These are phyloP conservation scores for Aeoliscus strigatus DNA, from an alignment of 2,797 vertebrate species.

Conservation along the genomic window DNA sequence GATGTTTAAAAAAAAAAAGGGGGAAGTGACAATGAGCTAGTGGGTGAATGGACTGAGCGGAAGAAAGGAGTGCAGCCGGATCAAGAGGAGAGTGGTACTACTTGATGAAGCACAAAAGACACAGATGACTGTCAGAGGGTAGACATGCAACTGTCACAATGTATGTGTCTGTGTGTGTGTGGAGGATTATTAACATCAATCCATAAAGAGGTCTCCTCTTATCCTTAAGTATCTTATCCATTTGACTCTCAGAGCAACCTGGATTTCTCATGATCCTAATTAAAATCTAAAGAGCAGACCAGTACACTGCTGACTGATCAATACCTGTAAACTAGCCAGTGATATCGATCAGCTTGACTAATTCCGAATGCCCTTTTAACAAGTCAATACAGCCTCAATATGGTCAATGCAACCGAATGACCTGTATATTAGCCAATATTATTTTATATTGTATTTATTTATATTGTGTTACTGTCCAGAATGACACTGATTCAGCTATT, in stretches of 20 bases:
- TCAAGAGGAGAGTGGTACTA: conserved; percentile 10
- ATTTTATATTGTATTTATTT: too few species aligned
- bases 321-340: conserved; percentile 11
- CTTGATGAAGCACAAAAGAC: conserved; percentile 11
- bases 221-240: conserved; percentile 2
- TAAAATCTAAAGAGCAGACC: background rate
- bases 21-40: conserved; percentile 34
- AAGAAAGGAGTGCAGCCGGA: conserved; percentile 33
- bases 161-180: too few species aligned
- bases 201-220: background rate
- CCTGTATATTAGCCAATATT: conserved; percentile 1
- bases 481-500: conserved; percentile 6
- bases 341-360: background rate
- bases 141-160: background rate
- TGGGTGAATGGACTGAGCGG: conserved; percentile 38
- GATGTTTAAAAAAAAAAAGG: conserved; percentile 19
- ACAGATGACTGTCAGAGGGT: too few species aligned
- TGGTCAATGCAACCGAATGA: conserved; percentile 2
- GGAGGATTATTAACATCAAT: too few species aligned
- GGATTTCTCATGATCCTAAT: conserved; percentile 14
- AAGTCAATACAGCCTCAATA: conserved; percentile 10
- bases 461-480: too few species aligned
- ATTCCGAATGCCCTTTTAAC: conserved; percentile 2
- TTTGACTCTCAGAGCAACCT: conserved; percentile 6
- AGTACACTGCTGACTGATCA: background rate